Evolutionary conservation across 1,140 invertebrate genomes (phyloP).

Genomic region (Brachionus asplanchnoidis): DNA sequence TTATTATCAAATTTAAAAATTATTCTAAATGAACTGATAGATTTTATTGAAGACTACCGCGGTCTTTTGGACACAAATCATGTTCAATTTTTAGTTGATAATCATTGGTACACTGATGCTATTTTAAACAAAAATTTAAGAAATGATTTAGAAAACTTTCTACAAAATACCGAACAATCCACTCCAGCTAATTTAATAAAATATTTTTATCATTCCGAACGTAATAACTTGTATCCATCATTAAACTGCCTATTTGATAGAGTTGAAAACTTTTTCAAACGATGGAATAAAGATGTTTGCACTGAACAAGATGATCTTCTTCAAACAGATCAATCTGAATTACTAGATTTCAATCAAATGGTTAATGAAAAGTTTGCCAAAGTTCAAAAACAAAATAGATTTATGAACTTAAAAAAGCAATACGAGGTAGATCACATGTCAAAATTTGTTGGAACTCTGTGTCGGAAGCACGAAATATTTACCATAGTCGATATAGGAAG

Average conservation of each 20-base stretch:
- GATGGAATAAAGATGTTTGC: not conserved
- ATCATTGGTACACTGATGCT: constrained; percentile 5
- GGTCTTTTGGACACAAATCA: constrained; percentile 8
- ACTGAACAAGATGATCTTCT: not conserved
- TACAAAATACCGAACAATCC: not conserved
- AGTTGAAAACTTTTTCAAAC: not conserved
- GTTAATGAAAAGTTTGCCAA: constrained; percentile 24
- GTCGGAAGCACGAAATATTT: not conserved
- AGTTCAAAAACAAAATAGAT: constrained; percentile 31
- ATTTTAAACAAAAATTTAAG: not conserved
- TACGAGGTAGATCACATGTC: constrained; percentile 39
- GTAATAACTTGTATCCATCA: not conserved
- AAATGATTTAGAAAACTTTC: constrained; percentile 22
- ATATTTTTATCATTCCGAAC: not conserved
- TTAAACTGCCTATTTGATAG: not conserved
- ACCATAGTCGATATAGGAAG: constrained; percentile 74
- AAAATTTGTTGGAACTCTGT: constrained; percentile 23
- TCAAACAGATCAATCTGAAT: not conserved
- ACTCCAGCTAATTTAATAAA: constrained; percentile 1
- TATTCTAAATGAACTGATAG: not conserved
- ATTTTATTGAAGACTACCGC: constrained; percentile 1
- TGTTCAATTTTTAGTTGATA: constrained; percentile 40
- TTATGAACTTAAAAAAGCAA: constrained; percentile 30
- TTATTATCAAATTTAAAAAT: not conserved
- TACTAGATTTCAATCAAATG: constrained; percentile 6